phyloP scores from a whole-genome alignment of 2,797 vertebrate species.

The Lepus townsendii region DNA sequence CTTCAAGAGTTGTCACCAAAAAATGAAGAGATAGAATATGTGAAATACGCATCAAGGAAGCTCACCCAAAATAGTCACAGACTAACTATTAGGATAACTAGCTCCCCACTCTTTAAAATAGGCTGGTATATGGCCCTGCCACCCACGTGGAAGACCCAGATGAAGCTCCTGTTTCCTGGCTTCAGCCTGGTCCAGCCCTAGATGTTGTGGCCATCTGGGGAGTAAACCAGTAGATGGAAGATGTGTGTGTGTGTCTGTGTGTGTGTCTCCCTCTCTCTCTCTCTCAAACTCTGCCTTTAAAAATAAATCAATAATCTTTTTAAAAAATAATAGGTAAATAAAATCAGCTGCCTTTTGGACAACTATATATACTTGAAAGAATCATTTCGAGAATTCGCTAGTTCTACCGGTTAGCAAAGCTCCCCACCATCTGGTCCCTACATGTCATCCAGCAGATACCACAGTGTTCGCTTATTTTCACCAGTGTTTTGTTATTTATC shows the following conservation, averaged over 20 bases:
- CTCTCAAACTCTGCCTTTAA: too few relatives aligned
- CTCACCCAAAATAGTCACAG: background rate
- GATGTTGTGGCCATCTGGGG: too few relatives aligned
- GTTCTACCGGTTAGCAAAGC: background rate
- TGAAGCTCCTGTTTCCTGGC: too few relatives aligned
- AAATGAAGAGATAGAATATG: background rate
- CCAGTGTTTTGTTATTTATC: background rate
- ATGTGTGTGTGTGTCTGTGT: too few relatives aligned
- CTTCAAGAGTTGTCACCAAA: background rate
- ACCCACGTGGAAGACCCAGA: too few relatives aligned
- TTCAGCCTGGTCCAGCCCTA: too few relatives aligned
- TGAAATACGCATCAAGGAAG: background rate
- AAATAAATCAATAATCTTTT: background rate
- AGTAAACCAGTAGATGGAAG: too few relatives aligned
- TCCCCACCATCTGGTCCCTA: background rate
- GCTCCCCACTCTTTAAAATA: too few relatives aligned
- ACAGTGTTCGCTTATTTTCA: background rate
- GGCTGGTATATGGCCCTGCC: too few relatives aligned
- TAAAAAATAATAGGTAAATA: background rate
- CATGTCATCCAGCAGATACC: too few relatives aligned
- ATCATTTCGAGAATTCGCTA: background rate
- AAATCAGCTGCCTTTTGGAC: background rate
- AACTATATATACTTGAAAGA: background rate
- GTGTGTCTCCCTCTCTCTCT: too few relatives aligned
- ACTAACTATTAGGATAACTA: background rate